Base-by-base conservation (phyloP, 1,140 invertebrate species). In the Vanessa atalanta region DNA sequence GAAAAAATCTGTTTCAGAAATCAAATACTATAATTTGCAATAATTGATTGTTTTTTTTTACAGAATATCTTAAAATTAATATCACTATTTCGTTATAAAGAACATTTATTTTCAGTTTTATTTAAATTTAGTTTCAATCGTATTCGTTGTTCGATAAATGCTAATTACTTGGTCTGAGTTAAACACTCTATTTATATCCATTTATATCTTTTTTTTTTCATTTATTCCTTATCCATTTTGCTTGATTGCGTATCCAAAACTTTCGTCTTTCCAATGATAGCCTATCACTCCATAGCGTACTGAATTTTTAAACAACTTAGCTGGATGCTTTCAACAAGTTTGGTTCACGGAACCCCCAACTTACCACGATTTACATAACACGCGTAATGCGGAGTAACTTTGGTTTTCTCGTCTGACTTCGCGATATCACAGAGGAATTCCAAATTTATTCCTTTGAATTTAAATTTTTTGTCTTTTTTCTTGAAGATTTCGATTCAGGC, bases 271-370 rank as follows among this genome's bases (percentile, higher is more conserved):
- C 51, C 67, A 72, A 72, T 65, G 76, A 78, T 72, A 73, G 72
- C 57, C 71, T 83, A 87, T 87, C 82, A 83, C 78, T 70, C 81
- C 72, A 77, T 80, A 75, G 70, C 77, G 77, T 78, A 81, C 75
- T 83, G 82, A 88, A 88, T 88, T 84, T 88, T 86, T 85, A 86
- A 86, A 79, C 67, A 79, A 75, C 72, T 75, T 78, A 71, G 76
- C 77, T 80, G 73, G 74, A 82, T 83, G 80, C 86, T 86, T 82
- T 83, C 82, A 85, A 74, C 81, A 79, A 81, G 78, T 84, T 83
- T 61, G 53, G 57, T 70, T 23, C 50, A 16, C 16, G 61, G 50
- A 78, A 71, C 66, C 74, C 68, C 72, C 69, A 79, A 82, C 70
- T 80, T 73, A 48, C 55, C 63, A 47, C 70, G 75, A 86, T 88